These are phyloP conservation scores for Dicentrarchus labrax DNA, from an alignment of 2,113 vertebrate species.

Conservation along the genomic window DNA sequence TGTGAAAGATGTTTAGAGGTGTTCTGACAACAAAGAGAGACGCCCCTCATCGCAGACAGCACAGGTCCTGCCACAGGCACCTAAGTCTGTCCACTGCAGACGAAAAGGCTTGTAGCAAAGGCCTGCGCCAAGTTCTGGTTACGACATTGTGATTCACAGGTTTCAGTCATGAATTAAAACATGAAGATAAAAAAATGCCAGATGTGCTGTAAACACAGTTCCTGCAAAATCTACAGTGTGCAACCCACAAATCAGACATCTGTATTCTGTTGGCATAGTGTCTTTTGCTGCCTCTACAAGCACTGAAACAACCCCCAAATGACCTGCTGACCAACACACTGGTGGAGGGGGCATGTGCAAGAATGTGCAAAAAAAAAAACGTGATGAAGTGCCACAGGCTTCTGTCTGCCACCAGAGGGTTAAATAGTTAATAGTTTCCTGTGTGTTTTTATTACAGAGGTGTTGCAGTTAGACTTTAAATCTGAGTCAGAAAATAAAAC, in stretches of 20 bases:
- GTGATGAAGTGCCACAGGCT: not conserved
- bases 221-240: slow-evolving; percentile 19
- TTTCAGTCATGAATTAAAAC: slow-evolving; percentile 32
- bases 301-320: slow-evolving; percentile 6
- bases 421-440: not conserved
- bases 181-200: slow-evolving; percentile 16
- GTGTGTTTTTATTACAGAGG: not conserved
- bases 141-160: not conserved
- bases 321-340: slow-evolving; percentile 21
- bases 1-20: slow-evolving; percentile 79
- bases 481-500: not conserved
- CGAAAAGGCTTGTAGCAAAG: slow-evolving; percentile 37
- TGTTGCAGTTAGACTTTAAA: not conserved
- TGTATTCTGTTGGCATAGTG: slow-evolving; percentile 13
- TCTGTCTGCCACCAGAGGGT: not conserved
- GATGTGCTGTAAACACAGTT: slow-evolving; percentile 21
- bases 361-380: not conserved
- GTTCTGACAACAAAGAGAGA: slow-evolving; percentile 78
- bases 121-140: slow-evolving; percentile 33
- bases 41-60: slow-evolving; percentile 56
- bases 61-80: slow-evolving; percentile 70
- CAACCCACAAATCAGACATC: slow-evolving; percentile 25
- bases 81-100: slow-evolving; percentile 55
- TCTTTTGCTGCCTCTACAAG: slow-evolving; percentile 11
- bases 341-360: too few species aligned